Percentiles rank a stretch among this genome's conserved stretches.
phyloP scores from a whole-genome alignment of 2,113 vertebrate genomes.

The Maccullochella peelii region DNA sequence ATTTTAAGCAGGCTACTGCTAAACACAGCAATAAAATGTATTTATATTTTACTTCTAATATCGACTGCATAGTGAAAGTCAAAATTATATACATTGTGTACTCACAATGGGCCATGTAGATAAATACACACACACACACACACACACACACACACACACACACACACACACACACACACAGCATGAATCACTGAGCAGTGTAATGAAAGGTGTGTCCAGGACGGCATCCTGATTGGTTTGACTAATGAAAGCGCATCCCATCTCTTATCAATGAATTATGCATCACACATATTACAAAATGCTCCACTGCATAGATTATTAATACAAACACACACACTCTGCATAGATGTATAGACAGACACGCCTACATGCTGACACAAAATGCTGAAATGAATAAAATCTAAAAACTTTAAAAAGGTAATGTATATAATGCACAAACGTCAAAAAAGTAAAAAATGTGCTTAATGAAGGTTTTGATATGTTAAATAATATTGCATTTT shows the following conservation, averaged over 20 bases:
- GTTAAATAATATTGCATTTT: neutral
- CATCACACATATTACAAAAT: conserved; percentile 65
- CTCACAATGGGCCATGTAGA: conserved; percentile 3
- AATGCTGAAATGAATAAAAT: conserved; percentile 29
- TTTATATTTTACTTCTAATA: conserved; percentile 4
- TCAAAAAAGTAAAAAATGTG: neutral
- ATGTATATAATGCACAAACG: neutral
- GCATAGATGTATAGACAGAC: conserved; percentile 9
- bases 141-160: conserved; percentile 5
- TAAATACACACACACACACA: neutral
- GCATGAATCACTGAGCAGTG: conserved; percentile 67
- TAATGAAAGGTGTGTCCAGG: conserved; percentile 63
- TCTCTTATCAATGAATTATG: conserved; percentile 74
- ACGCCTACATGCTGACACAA: conserved; percentile 23
- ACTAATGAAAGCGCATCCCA: conserved; percentile 74
- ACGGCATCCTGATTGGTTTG: conserved; percentile 49
- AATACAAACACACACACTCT: conserved; percentile 45
- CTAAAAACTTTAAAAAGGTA: neutral
- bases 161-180: conserved; percentile 13
- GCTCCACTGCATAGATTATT: conserved; percentile 67
- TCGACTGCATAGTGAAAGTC: neutral
- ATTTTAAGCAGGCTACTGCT: neutral
- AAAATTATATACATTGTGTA: conserved; percentile 1
- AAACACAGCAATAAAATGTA: neutral
- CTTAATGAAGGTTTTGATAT: neutral